Percentiles rank a stretch among this genome's conserved stretches.
These are phyloP conservation scores for Pristis pectinata DNA, from an alignment of 2,797 vertebrate species.

Conservation along the genomic window DNA sequence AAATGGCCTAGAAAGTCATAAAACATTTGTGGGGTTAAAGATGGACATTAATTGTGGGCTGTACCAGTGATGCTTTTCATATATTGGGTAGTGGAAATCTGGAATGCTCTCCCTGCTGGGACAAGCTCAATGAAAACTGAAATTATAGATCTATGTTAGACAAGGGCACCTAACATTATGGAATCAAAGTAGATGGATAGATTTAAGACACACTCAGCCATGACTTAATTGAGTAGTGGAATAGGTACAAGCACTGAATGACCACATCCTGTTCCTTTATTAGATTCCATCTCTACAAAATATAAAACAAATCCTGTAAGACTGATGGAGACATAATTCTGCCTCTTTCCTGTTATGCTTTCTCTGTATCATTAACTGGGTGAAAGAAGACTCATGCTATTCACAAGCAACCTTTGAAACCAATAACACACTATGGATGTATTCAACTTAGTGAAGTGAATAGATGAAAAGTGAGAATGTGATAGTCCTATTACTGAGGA, in stretches of 20 bases:
- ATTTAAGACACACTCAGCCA: neutral
- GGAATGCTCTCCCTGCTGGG: neutral
- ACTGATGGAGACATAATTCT: neutral
- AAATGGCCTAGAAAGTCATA: neutral
- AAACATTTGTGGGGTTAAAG: neutral
- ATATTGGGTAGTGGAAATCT: neutral
- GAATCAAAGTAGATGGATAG: neutral
- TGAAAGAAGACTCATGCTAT: neutral
- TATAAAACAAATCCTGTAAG: neutral
- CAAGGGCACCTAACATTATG: neutral
- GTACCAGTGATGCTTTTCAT: neutral
- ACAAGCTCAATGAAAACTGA: neutral
- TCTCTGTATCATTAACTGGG: neutral
- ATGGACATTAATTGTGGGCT: neutral
- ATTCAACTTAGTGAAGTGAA: neutral
- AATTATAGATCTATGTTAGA: neutral
- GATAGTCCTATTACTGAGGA: neutral
- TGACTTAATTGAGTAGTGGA: neutral
- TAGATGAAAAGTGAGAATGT: neutral
- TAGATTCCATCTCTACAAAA: too few species aligned
- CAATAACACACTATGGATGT: neutral
- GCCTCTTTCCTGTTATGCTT: neutral
- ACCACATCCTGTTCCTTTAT: neutral
- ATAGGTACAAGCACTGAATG: neutral
- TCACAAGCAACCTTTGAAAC: neutral